Evolutionary conservation across 1,140 invertebrate species (phyloP).

Genomic region (Drosophila bocki): DNA sequence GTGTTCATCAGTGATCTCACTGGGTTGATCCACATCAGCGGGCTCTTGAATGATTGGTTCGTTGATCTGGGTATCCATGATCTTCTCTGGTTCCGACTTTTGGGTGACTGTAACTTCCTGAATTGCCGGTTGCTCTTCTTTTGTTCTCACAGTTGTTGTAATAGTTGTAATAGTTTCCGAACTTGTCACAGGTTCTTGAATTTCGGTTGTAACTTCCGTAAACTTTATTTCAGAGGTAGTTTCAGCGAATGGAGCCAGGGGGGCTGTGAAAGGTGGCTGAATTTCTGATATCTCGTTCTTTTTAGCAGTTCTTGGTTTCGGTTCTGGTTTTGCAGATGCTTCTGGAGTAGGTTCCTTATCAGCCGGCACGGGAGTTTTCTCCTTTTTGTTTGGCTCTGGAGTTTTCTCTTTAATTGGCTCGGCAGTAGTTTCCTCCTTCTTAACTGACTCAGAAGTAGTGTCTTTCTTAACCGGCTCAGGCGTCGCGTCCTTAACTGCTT

Average conservation of each 20-base stretch:
- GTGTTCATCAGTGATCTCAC: slow-evolving; percentile 6
- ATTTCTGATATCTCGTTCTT: slow-evolving; percentile 43
- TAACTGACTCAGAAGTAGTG: neutral
- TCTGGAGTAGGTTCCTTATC: slow-evolving; percentile 10
- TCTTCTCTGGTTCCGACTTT: slow-evolving; percentile 14
- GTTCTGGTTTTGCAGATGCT: slow-evolving; percentile 47
- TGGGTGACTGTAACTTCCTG: slow-evolving; percentile 19
- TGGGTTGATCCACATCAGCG: slow-evolving; percentile 6
- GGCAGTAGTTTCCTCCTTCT: slow-evolving; percentile 5
- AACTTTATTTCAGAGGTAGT: slow-evolving; percentile 15
- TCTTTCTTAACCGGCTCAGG: slow-evolving; percentile 5
- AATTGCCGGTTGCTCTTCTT: slow-evolving; percentile 23
- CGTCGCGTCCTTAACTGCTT: neutral
- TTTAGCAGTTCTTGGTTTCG: slow-evolving; percentile 35
- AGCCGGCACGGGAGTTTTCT: neutral
- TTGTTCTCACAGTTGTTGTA: slow-evolving; percentile 52
- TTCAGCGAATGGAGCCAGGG: slow-evolving; percentile 53
- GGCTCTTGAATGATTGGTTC: slow-evolving; percentile 29
- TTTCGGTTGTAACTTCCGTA: slow-evolving; percentile 43
- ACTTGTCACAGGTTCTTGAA: slow-evolving; percentile 26
- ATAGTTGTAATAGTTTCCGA: slow-evolving; percentile 51
- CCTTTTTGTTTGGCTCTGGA: slow-evolving; percentile 2
- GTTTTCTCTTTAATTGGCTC: neutral
- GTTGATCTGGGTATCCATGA: slow-evolving; percentile 12
- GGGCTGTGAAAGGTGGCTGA: slow-evolving; percentile 58